Evolutionary conservation across 2,113 vertebrate genomes (phyloP).

Genomic region (Pipa parva): DNA sequence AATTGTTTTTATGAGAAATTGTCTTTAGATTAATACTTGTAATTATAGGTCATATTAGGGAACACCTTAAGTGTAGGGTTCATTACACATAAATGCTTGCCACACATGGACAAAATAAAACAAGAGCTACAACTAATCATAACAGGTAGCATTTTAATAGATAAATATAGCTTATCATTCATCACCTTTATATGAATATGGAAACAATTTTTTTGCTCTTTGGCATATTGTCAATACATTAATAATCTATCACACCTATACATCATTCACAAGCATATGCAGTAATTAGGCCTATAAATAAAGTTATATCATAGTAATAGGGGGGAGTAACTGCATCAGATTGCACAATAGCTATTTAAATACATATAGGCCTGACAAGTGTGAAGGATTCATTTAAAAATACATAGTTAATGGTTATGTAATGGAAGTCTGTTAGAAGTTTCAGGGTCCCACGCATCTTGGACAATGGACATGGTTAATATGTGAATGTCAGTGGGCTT

Average conservation of each 20-base stretch:
- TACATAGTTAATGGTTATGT: constrained; percentile 43
- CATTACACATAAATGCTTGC: constrained; percentile 38
- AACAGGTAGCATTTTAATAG: constrained; percentile 42
- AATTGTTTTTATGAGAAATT: too few relatives aligned
- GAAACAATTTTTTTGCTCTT: constrained; percentile 22
- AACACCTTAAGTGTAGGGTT: constrained; percentile 26
- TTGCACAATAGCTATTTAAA: constrained; percentile 9
- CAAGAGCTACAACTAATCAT: constrained; percentile 38
- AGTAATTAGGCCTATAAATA: constrained; percentile 47
- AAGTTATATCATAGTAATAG: constrained; percentile 44
- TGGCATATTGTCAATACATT: constrained; percentile 37
- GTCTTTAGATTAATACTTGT: constrained; percentile 50
- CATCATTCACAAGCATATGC: constrained; percentile 47
- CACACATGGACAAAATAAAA: constrained; percentile 19
- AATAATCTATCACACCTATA: constrained; percentile 35
- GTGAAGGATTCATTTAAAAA: constrained; percentile 44
- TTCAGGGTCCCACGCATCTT: constrained; percentile 38
- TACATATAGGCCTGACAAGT: constrained; percentile 22
- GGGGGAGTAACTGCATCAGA: constrained; percentile 15
- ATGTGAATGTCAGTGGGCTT: constrained; percentile 29
- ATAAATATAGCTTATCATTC: constrained; percentile 23
- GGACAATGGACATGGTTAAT: constrained; percentile 52
- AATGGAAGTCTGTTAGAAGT: constrained; percentile 14
- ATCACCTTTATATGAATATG: constrained; percentile 36
- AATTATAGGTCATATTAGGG: constrained; percentile 27